A percentile compares a stretch with the other conserved stretches of the same genome.
Conservation (phyloP, 2,797 vertebrate species). For the Schizopygopsis malacanthus region DNA sequence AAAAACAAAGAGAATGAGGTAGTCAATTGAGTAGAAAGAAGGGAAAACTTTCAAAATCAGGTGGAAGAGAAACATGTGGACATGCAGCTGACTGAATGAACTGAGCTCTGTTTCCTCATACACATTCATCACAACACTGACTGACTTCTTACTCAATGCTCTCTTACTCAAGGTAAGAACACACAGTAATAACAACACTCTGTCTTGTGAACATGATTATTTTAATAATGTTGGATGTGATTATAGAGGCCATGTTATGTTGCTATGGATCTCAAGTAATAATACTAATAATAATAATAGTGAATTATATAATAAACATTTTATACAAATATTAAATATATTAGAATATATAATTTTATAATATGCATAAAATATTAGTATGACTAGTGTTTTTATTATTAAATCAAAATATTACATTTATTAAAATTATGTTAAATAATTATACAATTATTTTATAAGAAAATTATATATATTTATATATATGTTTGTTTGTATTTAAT, state of each 20-base stretch:
- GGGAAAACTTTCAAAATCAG: neutral
- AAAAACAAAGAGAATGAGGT: slow-evolving; percentile 7
- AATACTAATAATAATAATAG: neutral
- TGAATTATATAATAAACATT: no score
- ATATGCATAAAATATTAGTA: neutral
- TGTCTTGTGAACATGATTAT: slow-evolving; percentile 47
- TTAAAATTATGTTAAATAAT: neutral
- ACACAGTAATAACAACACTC: slow-evolving; percentile 43
- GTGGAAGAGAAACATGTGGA: slow-evolving; percentile 11
- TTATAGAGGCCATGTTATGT: neutral
- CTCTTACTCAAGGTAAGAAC: slow-evolving; percentile 56
- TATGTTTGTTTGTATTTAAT: neutral
- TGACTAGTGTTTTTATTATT: neutral
- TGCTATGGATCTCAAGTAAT: neutral
- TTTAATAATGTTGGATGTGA: slow-evolving; percentile 8
- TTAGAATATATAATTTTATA: neutral
- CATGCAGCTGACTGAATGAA: slow-evolving; percentile 38
- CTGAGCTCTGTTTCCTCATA: slow-evolving; percentile 28
- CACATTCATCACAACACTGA: slow-evolving; percentile 63
- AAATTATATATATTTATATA: neutral
- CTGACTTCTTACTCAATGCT: slow-evolving; percentile 55
- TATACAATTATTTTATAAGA: neutral
- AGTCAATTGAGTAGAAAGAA: slow-evolving; percentile 12
- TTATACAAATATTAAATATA: neutral
- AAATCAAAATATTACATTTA: neutral